A percentile compares a stretch with the other conserved stretches of the same genome.
These are phyloP conservation scores for Empis livida DNA, from an alignment of 2,888 invertebrate genomes.

Conservation along the genomic window DNA sequence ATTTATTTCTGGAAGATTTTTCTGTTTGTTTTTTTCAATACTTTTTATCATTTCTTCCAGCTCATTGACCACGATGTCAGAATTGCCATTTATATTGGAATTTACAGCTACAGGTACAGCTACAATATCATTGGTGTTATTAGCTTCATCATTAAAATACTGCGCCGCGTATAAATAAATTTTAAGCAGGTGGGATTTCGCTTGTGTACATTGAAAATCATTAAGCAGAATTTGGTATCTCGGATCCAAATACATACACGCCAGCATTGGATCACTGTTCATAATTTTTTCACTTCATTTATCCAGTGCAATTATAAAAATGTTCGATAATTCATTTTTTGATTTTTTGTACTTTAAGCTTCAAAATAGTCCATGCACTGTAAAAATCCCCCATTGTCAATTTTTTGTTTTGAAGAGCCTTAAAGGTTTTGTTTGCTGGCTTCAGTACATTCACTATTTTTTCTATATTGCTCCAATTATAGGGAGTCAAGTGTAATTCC, in stretches of 20 bases:
- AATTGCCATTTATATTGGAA: background rate
- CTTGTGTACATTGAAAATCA: constrained; percentile 1
- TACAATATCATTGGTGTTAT: too few species aligned
- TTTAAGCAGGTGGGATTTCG: background rate
- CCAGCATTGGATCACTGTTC: constrained; percentile 1
- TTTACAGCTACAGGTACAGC: background rate
- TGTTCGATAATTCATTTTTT: background rate
- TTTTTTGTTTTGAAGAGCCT: background rate
- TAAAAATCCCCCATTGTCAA: constrained; percentile 2
- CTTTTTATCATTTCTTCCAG: background rate
- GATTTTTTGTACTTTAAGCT: background rate
- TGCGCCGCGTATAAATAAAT: constrained; percentile 1
- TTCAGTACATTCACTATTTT: background rate
- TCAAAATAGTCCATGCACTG: background rate
- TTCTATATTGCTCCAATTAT: background rate
- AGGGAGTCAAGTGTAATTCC: background rate
- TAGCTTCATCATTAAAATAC: too few species aligned
- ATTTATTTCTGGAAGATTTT: too few species aligned
- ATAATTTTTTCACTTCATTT: background rate
- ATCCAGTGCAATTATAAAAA: background rate
- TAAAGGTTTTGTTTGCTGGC: background rate
- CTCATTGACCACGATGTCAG: background rate
- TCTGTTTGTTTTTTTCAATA: background rate
- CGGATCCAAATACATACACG: constrained; percentile 2
- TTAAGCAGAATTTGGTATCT: constrained; percentile 1